Conservation (phyloP, 1,140 invertebrate species). For the Drosophila melanica region DNA sequence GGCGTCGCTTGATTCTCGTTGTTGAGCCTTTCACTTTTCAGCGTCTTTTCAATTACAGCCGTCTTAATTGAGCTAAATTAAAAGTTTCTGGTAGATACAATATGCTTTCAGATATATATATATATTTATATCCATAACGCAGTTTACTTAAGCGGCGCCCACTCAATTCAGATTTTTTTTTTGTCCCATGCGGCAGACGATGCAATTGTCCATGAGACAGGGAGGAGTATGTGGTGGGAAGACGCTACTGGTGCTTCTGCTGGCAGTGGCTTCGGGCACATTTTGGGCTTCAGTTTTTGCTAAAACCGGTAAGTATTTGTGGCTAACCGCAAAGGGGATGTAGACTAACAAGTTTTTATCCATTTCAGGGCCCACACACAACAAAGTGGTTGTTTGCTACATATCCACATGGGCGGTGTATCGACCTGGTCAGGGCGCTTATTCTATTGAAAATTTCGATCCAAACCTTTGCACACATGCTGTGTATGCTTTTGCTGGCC, state of each 20-base stretch:
- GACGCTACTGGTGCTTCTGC: constrained; percentile 40
- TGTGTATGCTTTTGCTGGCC: constrained; percentile 94
- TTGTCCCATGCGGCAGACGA: constrained; percentile 6
- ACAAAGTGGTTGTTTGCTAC: constrained; percentile 91
- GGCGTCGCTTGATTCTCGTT: constrained; percentile 30
- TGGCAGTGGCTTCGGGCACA: constrained; percentile 43
- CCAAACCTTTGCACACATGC: constrained; percentile 93
- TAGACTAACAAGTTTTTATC: constrained; percentile 8
- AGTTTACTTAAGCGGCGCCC: constrained; percentile 54
- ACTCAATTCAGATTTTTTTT: constrained; percentile 22
- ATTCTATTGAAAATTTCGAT: constrained; percentile 88
- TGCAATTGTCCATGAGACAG: constrained; percentile 4
- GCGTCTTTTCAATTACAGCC: constrained; percentile 38
- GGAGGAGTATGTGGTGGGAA: neutral
- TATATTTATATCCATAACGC: constrained; percentile 16
- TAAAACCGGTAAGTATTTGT: constrained; percentile 57
- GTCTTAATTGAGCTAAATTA: constrained; percentile 68
- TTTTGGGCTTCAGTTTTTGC: constrained; percentile 71
- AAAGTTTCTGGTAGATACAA: constrained; percentile 38
- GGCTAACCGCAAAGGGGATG: constrained; percentile 50
- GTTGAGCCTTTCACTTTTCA: constrained; percentile 63
- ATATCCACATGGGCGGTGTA: constrained; percentile 91
- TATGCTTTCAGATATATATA: constrained; percentile 31
- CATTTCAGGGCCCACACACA: constrained; percentile 84
- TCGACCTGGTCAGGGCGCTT: constrained; percentile 87